Base-by-base conservation (phyloP, 2,797 vertebrate species). In the Synaphobranchus kaupii region DNA sequence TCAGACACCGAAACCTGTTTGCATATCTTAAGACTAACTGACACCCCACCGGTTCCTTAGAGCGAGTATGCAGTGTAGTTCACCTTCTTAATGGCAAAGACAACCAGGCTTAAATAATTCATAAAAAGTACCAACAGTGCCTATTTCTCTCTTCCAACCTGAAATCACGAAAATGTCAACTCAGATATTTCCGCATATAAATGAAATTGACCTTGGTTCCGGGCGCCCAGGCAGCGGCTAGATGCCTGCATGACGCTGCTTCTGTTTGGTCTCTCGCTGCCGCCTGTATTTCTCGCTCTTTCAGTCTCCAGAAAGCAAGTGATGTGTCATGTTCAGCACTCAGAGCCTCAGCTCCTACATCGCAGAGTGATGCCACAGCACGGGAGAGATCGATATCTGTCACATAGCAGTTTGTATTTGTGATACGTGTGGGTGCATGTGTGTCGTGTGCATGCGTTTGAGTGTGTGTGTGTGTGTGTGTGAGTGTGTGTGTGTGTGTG, bases 321-420 rank as follows among this genome's bases (percentile, higher is more conserved):
- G 20, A 44, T 22, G 12, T 68, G 63, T 84, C 81, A 52, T 47
- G 15, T 84, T 39, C 80, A 87, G 80, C 47, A 58, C 58, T 68
- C 78, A 83, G 63, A 84, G n/a, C 84, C 86, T 73, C 81, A 58
- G 81, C 66, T 73, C 68, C 63, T 34, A 56, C 63, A 84, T 87
- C 81, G 71, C 63, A 66, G 50, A 47, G 63, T 87, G 63, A 84
- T 63, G 84, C 84, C 63, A 12, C 86, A 73, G 86, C 39, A 52
- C 22, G 86, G 39, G 78, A 31, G 44, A 31, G 80, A 84, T 47
- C 28, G 20, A 47, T 39, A 60, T 54, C 60, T n/a, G 31, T 56
- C 60, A n/a, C 31, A 63, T 28, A 47, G 50, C 76, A 83, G 56
- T 34, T 78, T 54, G 39, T 58, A 6, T n/a, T 31, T 78, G 84